These are phyloP conservation scores for Aldrovandia affinis DNA, from an alignment of 2,797 vertebrate species.

Conservation along the genomic window DNA sequence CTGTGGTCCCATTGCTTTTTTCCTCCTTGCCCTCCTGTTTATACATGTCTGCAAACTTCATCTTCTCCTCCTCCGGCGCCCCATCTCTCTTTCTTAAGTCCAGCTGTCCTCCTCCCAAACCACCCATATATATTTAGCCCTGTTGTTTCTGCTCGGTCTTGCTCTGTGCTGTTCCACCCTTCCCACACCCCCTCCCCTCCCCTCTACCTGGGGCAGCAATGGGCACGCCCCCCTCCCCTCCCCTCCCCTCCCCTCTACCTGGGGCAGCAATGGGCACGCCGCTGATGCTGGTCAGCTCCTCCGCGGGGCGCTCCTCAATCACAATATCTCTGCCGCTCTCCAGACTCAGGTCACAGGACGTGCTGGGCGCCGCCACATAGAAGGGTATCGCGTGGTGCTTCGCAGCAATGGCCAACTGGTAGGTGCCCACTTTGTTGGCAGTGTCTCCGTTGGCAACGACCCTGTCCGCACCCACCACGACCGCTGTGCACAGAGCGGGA, in stretches of 20 bases:
- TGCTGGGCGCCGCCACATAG: slow-evolving; percentile 90
- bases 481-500: slow-evolving; percentile 66
- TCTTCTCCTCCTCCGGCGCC: not conserved
- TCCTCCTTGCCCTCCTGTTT: not conserved
- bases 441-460: slow-evolving; percentile 91
- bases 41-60: not conserved
- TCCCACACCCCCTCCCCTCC: not conserved
- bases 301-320: slow-evolving; percentile 85
- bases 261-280: slow-evolving; percentile 82
- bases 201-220: slow-evolving; percentile 82
- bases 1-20: not conserved
- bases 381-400: slow-evolving; percentile 88
- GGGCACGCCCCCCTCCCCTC: slow-evolving; percentile 61
- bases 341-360: slow-evolving; percentile 85
- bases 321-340: slow-evolving; percentile 80
- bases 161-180: not conserved
- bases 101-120: not conserved
- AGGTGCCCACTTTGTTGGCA: slow-evolving; percentile 92
- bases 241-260: slow-evolving; percentile 61
- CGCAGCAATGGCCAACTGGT: slow-evolving; percentile 87
- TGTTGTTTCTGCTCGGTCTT: not conserved
- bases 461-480: slow-evolving; percentile 88
- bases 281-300: slow-evolving; percentile 85
- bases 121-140: slow-evolving; percentile 12
- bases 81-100: not conserved